These are phyloP conservation scores for Zaprionus gabonicus DNA, from an alignment of 1,140 invertebrate genomes.

Conservation along the genomic window DNA sequence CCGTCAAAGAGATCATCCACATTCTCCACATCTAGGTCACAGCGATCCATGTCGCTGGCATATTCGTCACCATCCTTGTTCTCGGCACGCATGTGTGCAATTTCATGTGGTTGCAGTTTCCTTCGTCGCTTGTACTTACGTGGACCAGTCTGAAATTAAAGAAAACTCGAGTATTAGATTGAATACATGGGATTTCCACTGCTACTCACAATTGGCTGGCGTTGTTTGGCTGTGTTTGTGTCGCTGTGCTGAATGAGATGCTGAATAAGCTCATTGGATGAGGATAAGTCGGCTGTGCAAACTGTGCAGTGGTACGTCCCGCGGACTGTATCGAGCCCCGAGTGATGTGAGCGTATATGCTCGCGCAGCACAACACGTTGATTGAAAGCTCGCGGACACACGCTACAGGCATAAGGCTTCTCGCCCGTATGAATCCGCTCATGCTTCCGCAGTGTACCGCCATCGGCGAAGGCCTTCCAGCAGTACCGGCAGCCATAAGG, in stretches of 20 bases:
- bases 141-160: conserved; percentile 86
- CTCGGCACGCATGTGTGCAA: conserved; percentile 84
- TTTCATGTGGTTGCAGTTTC: conserved; percentile 89
- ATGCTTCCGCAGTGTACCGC: conserved; percentile 98
- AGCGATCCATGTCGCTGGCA: conserved; percentile 75
- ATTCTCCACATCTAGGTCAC: conserved; percentile 76
- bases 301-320: conserved; percentile 90
- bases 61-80: conserved; percentile 61
- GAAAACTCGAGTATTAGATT: not conserved
- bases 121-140: conserved; percentile 92
- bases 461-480: conserved; percentile 99
- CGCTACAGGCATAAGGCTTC: conserved; percentile 98
- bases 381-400: conserved; percentile 94
- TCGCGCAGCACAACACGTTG: conserved; percentile 92
- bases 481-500: conserved; percentile 98
- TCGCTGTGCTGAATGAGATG: conserved; percentile 93
- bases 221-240: conserved; percentile 91
- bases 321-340: conserved; percentile 88
- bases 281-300: conserved; percentile 88
- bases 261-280: conserved; percentile 90
- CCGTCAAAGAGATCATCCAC: conserved; percentile 85
- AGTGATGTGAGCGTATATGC: conserved; percentile 93
- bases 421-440: conserved; percentile 98
- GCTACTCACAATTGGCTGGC: conserved; percentile 88
- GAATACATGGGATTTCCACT: not conserved